Evolutionary conservation across 2,797 vertebrate species (phyloP).

Genomic region (Poliocrania exsul): DNA sequence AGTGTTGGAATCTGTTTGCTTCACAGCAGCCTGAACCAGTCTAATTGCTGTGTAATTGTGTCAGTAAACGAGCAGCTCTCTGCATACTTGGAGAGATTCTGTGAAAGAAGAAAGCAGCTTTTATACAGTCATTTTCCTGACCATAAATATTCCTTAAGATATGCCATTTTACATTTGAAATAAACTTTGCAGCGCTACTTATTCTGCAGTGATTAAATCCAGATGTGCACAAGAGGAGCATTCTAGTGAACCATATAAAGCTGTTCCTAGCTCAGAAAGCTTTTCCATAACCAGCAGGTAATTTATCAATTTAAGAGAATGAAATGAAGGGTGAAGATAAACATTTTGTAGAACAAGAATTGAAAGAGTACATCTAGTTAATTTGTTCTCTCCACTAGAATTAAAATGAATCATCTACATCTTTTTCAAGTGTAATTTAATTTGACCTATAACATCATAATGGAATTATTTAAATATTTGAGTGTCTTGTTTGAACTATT

Average conservation of each 20-base stretch:
- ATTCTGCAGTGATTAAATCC: conserved; percentile 54
- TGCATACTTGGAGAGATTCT: background rate
- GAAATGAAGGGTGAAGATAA: conserved; percentile 68
- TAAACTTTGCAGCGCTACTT: conserved; percentile 60
- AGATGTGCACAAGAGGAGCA: conserved; percentile 24
- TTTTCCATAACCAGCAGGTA: conserved; percentile 61
- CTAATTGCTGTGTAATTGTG: background rate
- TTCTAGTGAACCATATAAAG: conserved; percentile 62
- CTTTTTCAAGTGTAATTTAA: conserved; percentile 55
- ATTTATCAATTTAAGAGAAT: conserved; percentile 67
- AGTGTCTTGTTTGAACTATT: conserved; percentile 12
- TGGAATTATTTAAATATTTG: conserved; percentile 54
- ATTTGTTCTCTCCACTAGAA: conserved; percentile 37
- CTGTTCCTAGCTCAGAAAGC: conserved; percentile 42
- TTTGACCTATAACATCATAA: conserved; percentile 39
- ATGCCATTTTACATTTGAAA: conserved; percentile 62
- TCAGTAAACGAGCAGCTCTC: background rate
- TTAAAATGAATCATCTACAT: conserved; percentile 43
- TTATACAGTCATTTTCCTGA: background rate
- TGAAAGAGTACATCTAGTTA: conserved; percentile 57
- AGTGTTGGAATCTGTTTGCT: background rate
- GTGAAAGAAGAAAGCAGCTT: background rate
- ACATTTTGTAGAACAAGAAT: conserved; percentile 56
- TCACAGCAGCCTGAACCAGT: background rate
- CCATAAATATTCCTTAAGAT: conserved; percentile 58